Percentiles rank a stretch among this genome's conserved stretches.
These are phyloP conservation scores for Orientallactaga bullata DNA, from an alignment of 2,113 vertebrate species.

Conservation along the genomic window DNA sequence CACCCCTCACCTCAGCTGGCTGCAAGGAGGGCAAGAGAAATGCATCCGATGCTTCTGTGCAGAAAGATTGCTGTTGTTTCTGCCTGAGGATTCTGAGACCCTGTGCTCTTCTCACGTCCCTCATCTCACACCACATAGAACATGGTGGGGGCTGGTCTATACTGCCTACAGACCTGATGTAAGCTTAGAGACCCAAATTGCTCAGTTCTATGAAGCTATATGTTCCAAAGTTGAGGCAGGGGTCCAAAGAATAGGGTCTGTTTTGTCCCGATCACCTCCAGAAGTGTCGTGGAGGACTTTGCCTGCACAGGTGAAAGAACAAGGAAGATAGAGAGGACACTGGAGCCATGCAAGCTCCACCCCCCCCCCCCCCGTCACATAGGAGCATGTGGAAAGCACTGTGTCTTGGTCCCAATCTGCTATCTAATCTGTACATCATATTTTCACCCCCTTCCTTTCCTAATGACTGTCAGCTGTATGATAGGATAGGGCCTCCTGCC, in stretches of 20 bases:
- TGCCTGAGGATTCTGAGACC: background rate
- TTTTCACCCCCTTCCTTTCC: background rate
- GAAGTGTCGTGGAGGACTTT: background rate
- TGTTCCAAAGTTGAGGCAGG: background rate
- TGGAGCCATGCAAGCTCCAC: no score
- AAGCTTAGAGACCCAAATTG: no score
- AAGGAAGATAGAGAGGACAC: background rate
- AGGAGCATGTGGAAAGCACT: no score
- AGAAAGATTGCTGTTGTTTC: background rate
- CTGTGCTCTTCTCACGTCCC: no score
- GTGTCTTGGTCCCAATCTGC: background rate
- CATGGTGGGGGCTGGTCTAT: background rate
- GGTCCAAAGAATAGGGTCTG: rapidly evolving
- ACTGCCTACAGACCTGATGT: rapidly evolving
- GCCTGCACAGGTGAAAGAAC: background rate
- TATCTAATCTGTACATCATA: rapidly evolving
- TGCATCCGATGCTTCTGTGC: background rate
- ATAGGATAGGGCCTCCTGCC: background rate
- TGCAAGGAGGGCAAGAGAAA: background rate
- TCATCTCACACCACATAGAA: background rate
- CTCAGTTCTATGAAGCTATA: rapidly evolving
- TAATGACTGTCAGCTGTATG: background rate
- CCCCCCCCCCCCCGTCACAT: no score
- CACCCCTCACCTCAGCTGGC: background rate
- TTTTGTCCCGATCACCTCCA: background rate